A percentile compares a stretch with the other conserved stretches of the same genome.
These are phyloP conservation scores for Catotricha subobsoleta DNA, from an alignment of 2,888 invertebrate genomes.

Conservation along the genomic window DNA sequence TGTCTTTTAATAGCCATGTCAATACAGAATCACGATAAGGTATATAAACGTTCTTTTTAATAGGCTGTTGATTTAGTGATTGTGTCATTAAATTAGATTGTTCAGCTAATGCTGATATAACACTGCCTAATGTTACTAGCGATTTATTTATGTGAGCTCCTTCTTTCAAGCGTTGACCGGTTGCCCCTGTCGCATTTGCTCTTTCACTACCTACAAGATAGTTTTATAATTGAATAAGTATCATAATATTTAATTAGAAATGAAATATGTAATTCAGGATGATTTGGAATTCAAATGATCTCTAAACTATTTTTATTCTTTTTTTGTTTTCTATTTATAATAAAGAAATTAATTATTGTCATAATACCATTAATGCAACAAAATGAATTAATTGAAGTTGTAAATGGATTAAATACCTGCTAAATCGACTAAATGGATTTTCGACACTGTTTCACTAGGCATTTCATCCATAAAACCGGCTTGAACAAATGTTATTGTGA, in stretches of 20 bases:
- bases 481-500: slow-evolving; percentile 78
- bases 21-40: slow-evolving; percentile 78
- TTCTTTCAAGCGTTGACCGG: slow-evolving; percentile 75
- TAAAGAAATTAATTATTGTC: slow-evolving; percentile 9
- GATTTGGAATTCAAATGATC: too few species aligned
- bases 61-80: too few species aligned
- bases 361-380: background rate
- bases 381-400: background rate
- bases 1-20: slow-evolving; percentile 77
- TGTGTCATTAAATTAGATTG: slow-evolving; percentile 20
- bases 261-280: too few species aligned
- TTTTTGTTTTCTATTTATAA: too few species aligned
- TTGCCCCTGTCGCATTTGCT: slow-evolving; percentile 77
- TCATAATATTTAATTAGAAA: too few species aligned
- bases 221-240: too few species aligned
- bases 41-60: slow-evolving; percentile 46
- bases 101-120: slow-evolving; percentile 72
- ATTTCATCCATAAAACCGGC: slow-evolving; percentile 71
- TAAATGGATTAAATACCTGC: slow-evolving; percentile 38
- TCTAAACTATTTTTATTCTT: too few species aligned
- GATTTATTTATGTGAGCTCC: slow-evolving; percentile 86
- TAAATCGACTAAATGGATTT: slow-evolving; percentile 75
- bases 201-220: slow-evolving; percentile 70
- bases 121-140: slow-evolving; percentile 69
- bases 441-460: slow-evolving; percentile 78